These are phyloP conservation scores for Hephaestus fuliginosus DNA, from an alignment of 2,797 vertebrate genomes.

Conservation along the genomic window DNA sequence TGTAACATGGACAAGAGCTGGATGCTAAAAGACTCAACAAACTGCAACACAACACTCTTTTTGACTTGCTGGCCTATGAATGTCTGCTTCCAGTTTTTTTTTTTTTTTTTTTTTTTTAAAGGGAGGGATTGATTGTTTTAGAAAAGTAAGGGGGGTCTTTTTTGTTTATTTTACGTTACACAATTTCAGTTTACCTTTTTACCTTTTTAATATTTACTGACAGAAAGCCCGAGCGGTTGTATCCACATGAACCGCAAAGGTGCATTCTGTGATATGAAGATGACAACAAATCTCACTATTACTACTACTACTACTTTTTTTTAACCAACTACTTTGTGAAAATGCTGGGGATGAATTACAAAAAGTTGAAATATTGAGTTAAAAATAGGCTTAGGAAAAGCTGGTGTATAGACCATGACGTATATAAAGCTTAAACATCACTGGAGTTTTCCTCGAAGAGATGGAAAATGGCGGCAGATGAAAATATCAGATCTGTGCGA, in stretches of 20 bases:
- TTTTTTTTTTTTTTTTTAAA: not conserved
- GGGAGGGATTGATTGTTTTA: not conserved
- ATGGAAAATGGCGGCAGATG: not conserved
- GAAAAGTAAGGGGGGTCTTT: not conserved
- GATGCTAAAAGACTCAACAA: slow-evolving; percentile 65
- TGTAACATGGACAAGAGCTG: slow-evolving; percentile 64
- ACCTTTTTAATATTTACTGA: not conserved
- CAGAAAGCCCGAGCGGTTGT: not conserved
- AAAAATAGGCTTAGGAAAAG: no score
- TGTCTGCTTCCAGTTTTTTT: slow-evolving; percentile 6
- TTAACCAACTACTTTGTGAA: no score
- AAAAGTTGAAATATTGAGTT: not conserved
- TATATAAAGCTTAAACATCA: not conserved
- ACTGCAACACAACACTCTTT: slow-evolving; percentile 43
- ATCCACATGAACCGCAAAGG: not conserved
- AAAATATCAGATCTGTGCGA: not conserved
- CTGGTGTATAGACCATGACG: not conserved
- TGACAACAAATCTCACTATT: not conserved
- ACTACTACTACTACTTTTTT: no score
- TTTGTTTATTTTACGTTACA: not conserved
- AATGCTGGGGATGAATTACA: no score
- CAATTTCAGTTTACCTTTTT: not conserved
- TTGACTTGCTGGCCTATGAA: slow-evolving; percentile 32
- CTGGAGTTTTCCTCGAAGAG: not conserved
- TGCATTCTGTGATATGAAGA: not conserved